phyloP scores from a whole-genome alignment of 1,140 invertebrate genomes.

The Teleopsis dalmanni region DNA sequence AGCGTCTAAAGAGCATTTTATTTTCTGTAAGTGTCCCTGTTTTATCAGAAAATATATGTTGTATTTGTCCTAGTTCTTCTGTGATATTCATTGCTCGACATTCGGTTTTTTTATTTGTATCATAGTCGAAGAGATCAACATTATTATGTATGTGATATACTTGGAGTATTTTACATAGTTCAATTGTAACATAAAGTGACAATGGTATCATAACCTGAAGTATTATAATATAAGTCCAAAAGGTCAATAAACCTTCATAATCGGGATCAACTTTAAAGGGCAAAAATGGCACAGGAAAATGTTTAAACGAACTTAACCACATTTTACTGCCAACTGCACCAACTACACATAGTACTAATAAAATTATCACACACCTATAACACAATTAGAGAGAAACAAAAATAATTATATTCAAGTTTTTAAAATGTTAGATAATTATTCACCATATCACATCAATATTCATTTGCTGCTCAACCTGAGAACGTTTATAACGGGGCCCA shows the following conservation, averaged over 20 bases:
- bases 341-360: constrained; percentile 82
- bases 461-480: constrained; percentile 85
- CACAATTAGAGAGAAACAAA: constrained; percentile 1
- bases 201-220: constrained; percentile 96
- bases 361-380: constrained; percentile 74
- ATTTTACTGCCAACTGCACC: constrained; percentile 84
- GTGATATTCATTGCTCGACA: constrained; percentile 94
- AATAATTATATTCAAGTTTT: not conserved
- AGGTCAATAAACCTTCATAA: constrained; percentile 79
- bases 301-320: constrained; percentile 62
- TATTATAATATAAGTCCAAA: constrained; percentile 94
- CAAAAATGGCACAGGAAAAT: constrained; percentile 45
- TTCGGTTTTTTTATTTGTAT: constrained; percentile 79
- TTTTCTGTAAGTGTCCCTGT: constrained; percentile 97
- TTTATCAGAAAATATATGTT: constrained; percentile 96
- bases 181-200: constrained; percentile 93
- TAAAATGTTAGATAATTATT: constrained; percentile 6
- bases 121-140: constrained; percentile 72
- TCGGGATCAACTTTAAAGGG: constrained; percentile 55
- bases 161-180: constrained; percentile 93
- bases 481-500: constrained; percentile 90
- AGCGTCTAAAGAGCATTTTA: constrained; percentile 90
- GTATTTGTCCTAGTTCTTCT: constrained; percentile 92
- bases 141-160: constrained; percentile 94
- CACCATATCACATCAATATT: constrained; percentile 91